Base-by-base conservation (phyloP, 2,888 invertebrate species). In the Catocala nupta region DNA sequence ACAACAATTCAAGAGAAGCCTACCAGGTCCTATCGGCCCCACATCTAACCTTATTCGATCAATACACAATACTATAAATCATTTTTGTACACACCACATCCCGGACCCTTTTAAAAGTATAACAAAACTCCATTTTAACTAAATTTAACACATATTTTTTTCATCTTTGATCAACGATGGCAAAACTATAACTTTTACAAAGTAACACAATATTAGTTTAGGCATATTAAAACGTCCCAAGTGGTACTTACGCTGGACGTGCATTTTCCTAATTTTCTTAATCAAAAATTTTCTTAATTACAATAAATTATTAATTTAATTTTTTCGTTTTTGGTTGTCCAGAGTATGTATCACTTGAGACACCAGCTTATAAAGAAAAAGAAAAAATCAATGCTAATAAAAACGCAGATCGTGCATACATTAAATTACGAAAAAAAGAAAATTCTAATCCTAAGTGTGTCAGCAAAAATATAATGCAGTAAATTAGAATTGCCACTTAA, bases 391-490 rank as follows among this genome's bases (percentile, higher is more conserved):
- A 85, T 90, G 89, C 89, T 91, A 88, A 90, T 88, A 87, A 92
- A 90, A 93, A 90, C 91, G 93, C 93, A 93, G 93, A 93, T 93
- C 93, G 93, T 92, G 93, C 92, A 91, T 90, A 90, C 87, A 90
- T 92, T 92, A 91, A 86, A 91, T 89, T 92, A 93, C 84, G 84
- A 90, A 90, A 91, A 88, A 67, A 73, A 75, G 71, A 72, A 74
- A 71, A 73, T 64, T 71, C 89, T 92, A 86, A 90, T 81, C 83
- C 93, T 93, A 94, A 87, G 90, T 90, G 91, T 92, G 93, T 93
- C 93, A 93, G 93, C 93, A 93, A 93, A 92, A 93, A 91, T 92
- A 92, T 90, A 91, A 92, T 92, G 93, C 91, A 91, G 88, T 87
- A 92, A 93, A 92, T 92, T 90, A 93, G 85, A 91, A 90, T 93